Conservation (phyloP, 2,888 invertebrate species). For the Ochlodes sylvanus region DNA sequence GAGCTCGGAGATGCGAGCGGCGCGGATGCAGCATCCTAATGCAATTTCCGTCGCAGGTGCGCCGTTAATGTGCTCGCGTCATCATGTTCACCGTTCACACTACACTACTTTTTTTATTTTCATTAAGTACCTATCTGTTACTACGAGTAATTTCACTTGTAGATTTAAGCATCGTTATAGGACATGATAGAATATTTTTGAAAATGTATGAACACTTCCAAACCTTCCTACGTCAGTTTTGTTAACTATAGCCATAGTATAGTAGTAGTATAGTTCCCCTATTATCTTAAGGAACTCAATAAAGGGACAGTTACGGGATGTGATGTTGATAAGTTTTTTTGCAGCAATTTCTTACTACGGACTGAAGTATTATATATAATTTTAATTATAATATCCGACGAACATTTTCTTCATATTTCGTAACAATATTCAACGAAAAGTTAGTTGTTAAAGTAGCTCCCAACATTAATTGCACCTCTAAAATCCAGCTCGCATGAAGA, state of each 20-base stretch:
- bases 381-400: neutral
- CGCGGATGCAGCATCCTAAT: conserved; percentile 71
- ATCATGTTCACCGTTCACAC: conserved; percentile 50
- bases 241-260: no score
- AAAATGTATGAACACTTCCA: no score
- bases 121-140: conserved; percentile 4
- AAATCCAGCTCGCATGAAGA: conserved; percentile 20
- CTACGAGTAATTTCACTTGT: no score
- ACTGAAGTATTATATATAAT: neutral
- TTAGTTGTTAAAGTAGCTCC: conserved; percentile 1
- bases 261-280: no score
- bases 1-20: conserved; percentile 56
- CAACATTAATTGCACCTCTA: conserved; percentile 5
- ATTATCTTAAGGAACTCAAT: no score
- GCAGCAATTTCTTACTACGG: no score
- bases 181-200: no score
- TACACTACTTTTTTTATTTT: conserved; percentile 33
- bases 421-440: neutral
- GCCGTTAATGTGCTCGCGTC: conserved; percentile 66
- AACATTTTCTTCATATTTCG: neutral
- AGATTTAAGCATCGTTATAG: no score
- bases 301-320: no score
- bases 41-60: conserved; percentile 76
- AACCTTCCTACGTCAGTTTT: no score
- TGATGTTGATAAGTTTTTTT: no score